phyloP scores from a whole-genome alignment of 2,113 vertebrate species.

The Opisthocomus hoazin region DNA sequence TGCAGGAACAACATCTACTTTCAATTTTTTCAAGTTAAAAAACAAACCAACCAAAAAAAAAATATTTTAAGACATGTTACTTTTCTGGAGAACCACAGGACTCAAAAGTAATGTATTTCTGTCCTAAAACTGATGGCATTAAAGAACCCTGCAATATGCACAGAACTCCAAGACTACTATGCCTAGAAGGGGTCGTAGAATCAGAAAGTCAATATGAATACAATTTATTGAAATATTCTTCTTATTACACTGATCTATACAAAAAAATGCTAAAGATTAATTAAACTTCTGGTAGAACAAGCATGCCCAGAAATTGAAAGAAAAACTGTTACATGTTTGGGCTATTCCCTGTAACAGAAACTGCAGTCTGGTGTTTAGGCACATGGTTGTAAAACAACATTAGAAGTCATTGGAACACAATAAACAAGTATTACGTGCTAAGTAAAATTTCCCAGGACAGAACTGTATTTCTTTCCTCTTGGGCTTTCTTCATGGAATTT shows the following conservation, averaged over 20 bases:
- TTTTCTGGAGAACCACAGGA: background rate
- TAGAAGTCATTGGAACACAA: background rate
- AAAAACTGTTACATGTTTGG: background rate
- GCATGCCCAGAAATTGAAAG: background rate
- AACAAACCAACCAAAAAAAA: background rate
- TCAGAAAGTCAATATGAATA: background rate
- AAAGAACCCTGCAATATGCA: background rate
- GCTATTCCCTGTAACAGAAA: background rate
- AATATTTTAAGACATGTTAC: background rate
- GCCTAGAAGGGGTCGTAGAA: background rate
- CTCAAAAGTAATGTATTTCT: background rate
- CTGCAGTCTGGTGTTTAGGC: background rate
- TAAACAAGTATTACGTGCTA: background rate
- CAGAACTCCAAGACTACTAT: background rate
- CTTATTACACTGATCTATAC: background rate
- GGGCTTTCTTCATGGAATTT: background rate
- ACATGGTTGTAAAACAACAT: background rate
- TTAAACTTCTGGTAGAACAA: background rate
- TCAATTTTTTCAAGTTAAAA: background rate
- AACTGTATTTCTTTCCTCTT: background rate
- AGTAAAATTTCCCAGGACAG: background rate
- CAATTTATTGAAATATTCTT: background rate
- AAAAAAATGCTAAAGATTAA: background rate
- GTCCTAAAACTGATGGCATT: background rate
- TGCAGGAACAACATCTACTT: background rate